Evolutionary conservation across 2,113 vertebrate species (phyloP).

Genomic region (Channa argus): DNA sequence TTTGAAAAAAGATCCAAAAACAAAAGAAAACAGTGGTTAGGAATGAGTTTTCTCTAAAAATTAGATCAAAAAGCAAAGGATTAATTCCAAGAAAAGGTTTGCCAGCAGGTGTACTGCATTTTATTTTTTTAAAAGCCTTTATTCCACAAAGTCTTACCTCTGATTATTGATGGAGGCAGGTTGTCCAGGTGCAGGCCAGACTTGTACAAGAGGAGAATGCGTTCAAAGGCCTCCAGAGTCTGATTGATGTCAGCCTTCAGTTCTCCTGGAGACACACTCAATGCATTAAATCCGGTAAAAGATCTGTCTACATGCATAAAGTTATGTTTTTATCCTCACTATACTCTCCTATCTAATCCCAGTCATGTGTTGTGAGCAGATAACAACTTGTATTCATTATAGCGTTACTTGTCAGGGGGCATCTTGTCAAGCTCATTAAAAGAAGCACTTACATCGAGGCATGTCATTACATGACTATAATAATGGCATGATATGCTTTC

Average conservation of each 20-base stretch:
- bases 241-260: slow-evolving; percentile 87
- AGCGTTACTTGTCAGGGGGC: slow-evolving; percentile 27
- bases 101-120: slow-evolving; percentile 38
- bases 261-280: slow-evolving; percentile 82
- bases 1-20: slow-evolving; percentile 26
- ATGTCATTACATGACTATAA: slow-evolving; percentile 60
- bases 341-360: slow-evolving; percentile 5
- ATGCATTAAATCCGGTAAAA: slow-evolving; percentile 36
- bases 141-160: slow-evolving; percentile 79
- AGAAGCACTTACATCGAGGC: slow-evolving; percentile 31
- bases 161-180: slow-evolving; percentile 79
- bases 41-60: slow-evolving; percentile 20
- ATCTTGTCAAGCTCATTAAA: slow-evolving; percentile 57
- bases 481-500: slow-evolving; percentile 51
- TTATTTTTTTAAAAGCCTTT: slow-evolving; percentile 47
- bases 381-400: slow-evolving; percentile 40
- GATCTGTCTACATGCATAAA: slow-evolving; percentile 9
- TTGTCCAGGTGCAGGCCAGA: slow-evolving; percentile 89
- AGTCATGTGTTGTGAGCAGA: slow-evolving; percentile 11
- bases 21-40: slow-evolving; percentile 61
- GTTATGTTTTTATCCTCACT: background rate
- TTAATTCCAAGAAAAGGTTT: slow-evolving; percentile 24
- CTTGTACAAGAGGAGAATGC: slow-evolving; percentile 88
- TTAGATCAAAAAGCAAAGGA: slow-evolving; percentile 22
- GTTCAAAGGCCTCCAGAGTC: slow-evolving; percentile 88